phyloP scores from a whole-genome alignment of 2,797 vertebrate genomes.

The Characodon lateralis region DNA sequence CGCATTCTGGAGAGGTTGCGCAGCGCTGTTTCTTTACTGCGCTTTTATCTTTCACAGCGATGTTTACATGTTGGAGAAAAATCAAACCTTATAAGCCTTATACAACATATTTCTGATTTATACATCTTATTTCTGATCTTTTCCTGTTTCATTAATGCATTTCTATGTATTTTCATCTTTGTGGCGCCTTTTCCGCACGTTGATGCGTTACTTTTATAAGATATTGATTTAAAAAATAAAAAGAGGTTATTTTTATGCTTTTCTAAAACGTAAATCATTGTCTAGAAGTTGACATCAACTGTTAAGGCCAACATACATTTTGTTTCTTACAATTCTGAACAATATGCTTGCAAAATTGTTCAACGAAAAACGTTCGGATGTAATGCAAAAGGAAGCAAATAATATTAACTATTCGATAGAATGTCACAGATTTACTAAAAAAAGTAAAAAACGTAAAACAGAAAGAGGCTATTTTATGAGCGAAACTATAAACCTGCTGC shows the following conservation, averaged over 20 bases:
- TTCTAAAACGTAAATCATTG: neutral
- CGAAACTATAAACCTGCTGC: neutral
- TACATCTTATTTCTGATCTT: neutral
- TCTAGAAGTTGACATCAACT: neutral
- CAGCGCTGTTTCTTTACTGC: neutral
- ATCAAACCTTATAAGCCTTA: neutral
- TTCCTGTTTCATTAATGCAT: neutral
- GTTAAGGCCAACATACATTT: too few species aligned
- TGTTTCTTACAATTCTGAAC: neutral
- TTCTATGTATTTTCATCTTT: conserved; percentile 12
- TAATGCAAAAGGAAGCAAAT: neutral
- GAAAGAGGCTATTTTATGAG: neutral
- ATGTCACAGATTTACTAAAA: neutral
- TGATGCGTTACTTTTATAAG: neutral
- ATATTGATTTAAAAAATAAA: neutral
- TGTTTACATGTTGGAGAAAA: neutral
- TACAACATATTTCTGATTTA: neutral
- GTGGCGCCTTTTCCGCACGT: conserved; percentile 7
- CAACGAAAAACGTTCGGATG: neutral
- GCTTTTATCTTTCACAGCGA: neutral
- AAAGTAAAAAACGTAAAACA: neutral
- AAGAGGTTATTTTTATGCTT: neutral
- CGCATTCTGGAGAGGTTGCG: neutral
- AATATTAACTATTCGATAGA: neutral
- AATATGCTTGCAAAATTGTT: neutral